A percentile compares a stretch with the other conserved stretches of the same genome.
Evolutionary conservation across 2,797 vertebrate genomes (phyloP).

Genomic region (Spinus pinus): DNA sequence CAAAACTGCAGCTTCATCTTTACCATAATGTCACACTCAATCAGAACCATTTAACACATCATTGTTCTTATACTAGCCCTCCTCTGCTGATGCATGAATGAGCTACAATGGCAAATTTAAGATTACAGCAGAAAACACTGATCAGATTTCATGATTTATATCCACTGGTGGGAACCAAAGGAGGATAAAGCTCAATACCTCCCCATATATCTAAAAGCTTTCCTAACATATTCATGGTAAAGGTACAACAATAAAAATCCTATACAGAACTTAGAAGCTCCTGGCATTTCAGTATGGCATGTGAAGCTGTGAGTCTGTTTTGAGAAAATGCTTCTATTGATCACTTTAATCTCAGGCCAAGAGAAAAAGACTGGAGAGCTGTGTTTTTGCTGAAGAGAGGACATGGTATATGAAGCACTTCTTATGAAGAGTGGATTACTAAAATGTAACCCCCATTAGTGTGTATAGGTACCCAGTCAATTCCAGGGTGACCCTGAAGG

Average conservation of each 20-base stretch:
- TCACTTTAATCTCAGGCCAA: not conserved
- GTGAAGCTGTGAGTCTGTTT: not conserved
- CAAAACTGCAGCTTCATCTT: not conserved
- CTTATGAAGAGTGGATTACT: not conserved
- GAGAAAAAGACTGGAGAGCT: not conserved
- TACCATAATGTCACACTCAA: not conserved
- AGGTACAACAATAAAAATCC: not conserved
- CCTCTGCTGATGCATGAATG: not conserved
- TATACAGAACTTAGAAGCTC: not conserved
- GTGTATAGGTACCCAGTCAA: not conserved
- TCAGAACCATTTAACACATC: not conserved
- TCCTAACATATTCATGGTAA: not conserved
- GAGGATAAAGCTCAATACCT: not conserved
- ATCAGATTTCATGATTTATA: not conserved
- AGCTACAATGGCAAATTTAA: not conserved
- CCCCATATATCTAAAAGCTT: not conserved
- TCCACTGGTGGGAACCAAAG: not conserved
- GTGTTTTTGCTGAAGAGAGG: not conserved
- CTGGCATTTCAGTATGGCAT: not conserved
- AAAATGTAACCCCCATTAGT: not conserved
- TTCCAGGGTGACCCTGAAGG: not conserved
- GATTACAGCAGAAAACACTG: not conserved
- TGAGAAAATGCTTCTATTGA: not conserved
- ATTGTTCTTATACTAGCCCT: not conserved
- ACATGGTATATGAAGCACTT: not conserved